Percentiles rank a stretch among this genome's conserved stretches.
Evolutionary conservation across 2,888 invertebrate species (phyloP).

Genomic region (Tanaodytes sp.): DNA sequence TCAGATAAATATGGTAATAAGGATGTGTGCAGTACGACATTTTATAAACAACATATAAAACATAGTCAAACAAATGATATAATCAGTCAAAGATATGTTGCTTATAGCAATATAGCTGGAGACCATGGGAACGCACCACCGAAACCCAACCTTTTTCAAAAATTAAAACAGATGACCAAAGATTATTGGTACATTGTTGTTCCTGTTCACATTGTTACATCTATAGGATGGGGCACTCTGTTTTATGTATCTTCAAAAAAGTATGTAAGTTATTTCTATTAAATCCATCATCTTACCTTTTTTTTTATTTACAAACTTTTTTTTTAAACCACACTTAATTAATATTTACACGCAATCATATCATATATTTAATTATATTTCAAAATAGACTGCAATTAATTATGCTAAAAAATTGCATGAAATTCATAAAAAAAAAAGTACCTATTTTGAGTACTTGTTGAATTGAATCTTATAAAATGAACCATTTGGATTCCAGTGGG

Average conservation of each 20-base stretch:
- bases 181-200: conserved; percentile 97
- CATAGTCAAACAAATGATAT: not conserved
- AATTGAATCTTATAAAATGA: no score
- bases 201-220: conserved; percentile 93
- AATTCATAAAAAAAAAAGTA: no score
- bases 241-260: conserved; percentile 91
- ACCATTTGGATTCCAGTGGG: conserved; percentile 89
- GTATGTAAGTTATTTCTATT: conserved; percentile 75
- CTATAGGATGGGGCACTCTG: conserved; percentile 88
- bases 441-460: no score
- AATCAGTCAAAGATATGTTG: conserved; percentile 6
- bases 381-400: no score
- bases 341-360: no score
- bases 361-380: no score
- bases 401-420: no score
- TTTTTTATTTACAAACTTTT: not conserved
- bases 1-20: not conserved
- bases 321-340: no score
- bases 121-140: conserved; percentile 16
- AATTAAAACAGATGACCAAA: conserved; percentile 92
- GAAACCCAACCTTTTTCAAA: conserved; percentile 81
- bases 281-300: no score
- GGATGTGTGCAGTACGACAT: not conserved
- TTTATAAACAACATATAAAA: not conserved
- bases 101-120: not conserved